Conservation (phyloP, 2,888 invertebrate genomes). For the Danaus chrysippus region DNA sequence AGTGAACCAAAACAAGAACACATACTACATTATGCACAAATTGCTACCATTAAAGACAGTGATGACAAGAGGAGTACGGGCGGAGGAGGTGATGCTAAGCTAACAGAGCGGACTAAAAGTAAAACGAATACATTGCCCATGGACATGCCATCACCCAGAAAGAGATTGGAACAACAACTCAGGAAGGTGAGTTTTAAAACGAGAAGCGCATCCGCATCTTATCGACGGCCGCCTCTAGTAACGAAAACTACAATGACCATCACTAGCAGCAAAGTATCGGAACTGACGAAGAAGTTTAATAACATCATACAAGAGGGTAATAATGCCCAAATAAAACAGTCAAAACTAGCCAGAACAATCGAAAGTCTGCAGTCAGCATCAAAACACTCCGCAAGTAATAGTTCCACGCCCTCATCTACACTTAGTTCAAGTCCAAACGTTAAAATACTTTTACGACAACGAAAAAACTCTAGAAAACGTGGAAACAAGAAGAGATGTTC, state of each 20-base stretch:
- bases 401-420: conserved; percentile 70
- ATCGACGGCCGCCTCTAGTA: conserved; percentile 63
- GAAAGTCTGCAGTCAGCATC: conserved; percentile 60
- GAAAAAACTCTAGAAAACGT: conserved; percentile 68
- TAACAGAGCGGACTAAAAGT: conserved; percentile 37
- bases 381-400: conserved; percentile 57
- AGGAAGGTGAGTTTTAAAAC: conserved; percentile 82
- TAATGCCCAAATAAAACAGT: conserved; percentile 68
- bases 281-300: conserved; percentile 84
- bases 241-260: conserved; percentile 73
- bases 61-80: conserved; percentile 73
- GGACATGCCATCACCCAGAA: conserved; percentile 47
- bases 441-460: conserved; percentile 69
- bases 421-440: conserved; percentile 72
- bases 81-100: conserved; percentile 53
- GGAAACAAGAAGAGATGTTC: conserved; percentile 72
- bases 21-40: conserved; percentile 64
- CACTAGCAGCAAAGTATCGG: conserved; percentile 81
- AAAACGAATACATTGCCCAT: conserved; percentile 38
- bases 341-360: conserved; percentile 77
- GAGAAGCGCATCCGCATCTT: conserved; percentile 69
- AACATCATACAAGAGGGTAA: conserved; percentile 75
- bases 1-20: conserved; percentile 42
- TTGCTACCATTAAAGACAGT: conserved; percentile 63
- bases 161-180: conserved; percentile 58